Evolutionary conservation across 2,113 vertebrate species (phyloP).

Genomic region (Pygoscelis antarcticus): DNA sequence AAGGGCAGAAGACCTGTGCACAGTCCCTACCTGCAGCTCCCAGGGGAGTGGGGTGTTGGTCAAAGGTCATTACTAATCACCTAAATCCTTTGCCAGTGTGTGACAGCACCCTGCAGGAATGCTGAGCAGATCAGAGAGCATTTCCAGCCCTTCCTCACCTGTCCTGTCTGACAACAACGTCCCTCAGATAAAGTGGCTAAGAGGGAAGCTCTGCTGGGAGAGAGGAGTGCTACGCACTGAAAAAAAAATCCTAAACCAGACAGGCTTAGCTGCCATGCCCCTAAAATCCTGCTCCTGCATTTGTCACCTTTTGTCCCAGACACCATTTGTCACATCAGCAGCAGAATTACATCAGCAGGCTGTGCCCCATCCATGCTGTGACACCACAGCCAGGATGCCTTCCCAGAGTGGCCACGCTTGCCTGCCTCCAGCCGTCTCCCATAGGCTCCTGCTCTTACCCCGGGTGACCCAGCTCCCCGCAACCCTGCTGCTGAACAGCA

Average conservation of each 20-base stretch:
- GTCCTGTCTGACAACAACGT: neutral
- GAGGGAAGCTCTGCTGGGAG: neutral
- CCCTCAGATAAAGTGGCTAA: neutral
- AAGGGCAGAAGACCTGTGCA: neutral
- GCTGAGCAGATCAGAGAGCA: neutral
- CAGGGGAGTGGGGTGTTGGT: neutral
- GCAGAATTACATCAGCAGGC: neutral
- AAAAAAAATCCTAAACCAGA: neutral
- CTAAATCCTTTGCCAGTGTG: neutral
- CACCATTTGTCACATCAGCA: neutral
- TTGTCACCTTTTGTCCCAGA: neutral
- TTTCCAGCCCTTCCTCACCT: neutral
- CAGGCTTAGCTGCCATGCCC: neutral
- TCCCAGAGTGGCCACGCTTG: fast-evolving
- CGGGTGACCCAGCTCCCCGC: neutral
- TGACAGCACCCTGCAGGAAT: neutral
- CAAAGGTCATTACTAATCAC: neutral
- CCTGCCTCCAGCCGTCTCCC: neutral
- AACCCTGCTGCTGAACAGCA: neutral
- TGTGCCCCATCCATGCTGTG: fast-evolving
- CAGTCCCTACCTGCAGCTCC: neutral
- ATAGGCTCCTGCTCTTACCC: neutral
- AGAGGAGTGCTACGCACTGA: fast-evolving
- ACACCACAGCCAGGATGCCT: neutral
- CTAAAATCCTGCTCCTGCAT: neutral